phyloP scores from a whole-genome alignment of 1,140 invertebrate species.

The Eupristina koningsbergeri region DNA sequence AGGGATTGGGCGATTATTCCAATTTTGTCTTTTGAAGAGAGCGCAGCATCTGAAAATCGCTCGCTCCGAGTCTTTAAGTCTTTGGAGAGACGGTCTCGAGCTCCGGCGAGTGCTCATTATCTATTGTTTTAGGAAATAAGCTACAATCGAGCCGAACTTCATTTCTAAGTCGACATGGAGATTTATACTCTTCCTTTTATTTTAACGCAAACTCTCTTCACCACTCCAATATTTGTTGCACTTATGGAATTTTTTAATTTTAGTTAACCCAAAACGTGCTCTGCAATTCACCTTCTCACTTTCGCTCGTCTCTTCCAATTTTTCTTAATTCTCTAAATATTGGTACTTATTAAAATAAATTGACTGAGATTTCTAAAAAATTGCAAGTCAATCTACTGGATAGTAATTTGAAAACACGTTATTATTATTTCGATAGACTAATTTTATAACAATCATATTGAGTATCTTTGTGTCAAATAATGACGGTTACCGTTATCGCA shows the following conservation, averaged over 20 bases:
- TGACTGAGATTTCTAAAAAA: not conserved
- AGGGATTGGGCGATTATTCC: slow-evolving; percentile 39
- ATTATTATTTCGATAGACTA: no score
- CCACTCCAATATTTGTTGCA: not conserved
- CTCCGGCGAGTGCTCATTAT: slow-evolving; percentile 18
- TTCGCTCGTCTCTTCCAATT: no score
- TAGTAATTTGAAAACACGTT: no score
- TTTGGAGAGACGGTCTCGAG: not conserved
- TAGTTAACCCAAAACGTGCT: not conserved
- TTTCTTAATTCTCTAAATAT: not conserved
- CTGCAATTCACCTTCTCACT: not conserved
- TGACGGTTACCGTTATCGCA: no score
- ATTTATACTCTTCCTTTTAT: slow-evolving; percentile 1
- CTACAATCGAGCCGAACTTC: not conserved
- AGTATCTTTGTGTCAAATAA: no score
- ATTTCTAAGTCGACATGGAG: not conserved
- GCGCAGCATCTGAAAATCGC: not conserved
- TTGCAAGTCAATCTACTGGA: no score
- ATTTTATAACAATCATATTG: no score
- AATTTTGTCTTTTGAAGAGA: slow-evolving; percentile 48
- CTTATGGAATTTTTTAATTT: slow-evolving; percentile 5
- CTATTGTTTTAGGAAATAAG: slow-evolving; percentile 18
- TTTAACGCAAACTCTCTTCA: not conserved
- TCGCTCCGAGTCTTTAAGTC: slow-evolving; percentile 19
- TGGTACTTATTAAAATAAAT: slow-evolving; percentile 6